Evolutionary conservation across 2,797 vertebrate species (phyloP).

Genomic region (Tragopan temminckii): DNA sequence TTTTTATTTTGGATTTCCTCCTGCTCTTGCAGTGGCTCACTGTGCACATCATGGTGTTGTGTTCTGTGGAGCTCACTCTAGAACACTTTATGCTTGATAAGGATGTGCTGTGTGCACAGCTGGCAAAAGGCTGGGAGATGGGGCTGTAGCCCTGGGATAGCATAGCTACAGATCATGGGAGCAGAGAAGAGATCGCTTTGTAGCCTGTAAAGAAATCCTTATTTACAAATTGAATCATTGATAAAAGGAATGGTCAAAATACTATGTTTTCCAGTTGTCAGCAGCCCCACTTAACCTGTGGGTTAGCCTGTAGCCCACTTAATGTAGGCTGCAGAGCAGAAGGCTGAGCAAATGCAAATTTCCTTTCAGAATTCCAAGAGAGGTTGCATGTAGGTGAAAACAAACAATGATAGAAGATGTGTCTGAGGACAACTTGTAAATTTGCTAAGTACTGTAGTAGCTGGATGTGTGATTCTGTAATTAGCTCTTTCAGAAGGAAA

Average conservation of each 20-base stretch:
- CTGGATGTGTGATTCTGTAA: background rate
- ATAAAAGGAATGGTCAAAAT: background rate
- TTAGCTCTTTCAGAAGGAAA: background rate
- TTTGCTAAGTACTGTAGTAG: slow-evolving; percentile 1
- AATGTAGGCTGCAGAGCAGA: background rate
- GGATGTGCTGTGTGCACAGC: background rate
- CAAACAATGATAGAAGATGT: background rate
- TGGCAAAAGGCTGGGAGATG: background rate
- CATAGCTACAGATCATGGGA: background rate
- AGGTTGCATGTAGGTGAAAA: slow-evolving; percentile 17
- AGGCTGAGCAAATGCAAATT: slow-evolving; percentile 60
- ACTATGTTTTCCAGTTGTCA: background rate
- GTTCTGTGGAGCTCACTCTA: background rate
- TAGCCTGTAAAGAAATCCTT: background rate
- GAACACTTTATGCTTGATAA: background rate
- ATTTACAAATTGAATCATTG: background rate
- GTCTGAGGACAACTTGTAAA: slow-evolving; percentile 2
- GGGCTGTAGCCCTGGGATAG: background rate
- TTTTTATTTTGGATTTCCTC: slow-evolving; percentile 23
- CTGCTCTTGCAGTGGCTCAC: background rate
- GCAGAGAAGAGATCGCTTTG: background rate
- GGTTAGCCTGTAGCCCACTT: background rate
- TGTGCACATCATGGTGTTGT: background rate
- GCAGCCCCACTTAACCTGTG: slow-evolving; percentile 11
- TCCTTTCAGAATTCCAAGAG: slow-evolving; percentile 23